Evolutionary conservation across 2,113 vertebrate species (phyloP).

Genomic region (Puma concolor): DNA sequence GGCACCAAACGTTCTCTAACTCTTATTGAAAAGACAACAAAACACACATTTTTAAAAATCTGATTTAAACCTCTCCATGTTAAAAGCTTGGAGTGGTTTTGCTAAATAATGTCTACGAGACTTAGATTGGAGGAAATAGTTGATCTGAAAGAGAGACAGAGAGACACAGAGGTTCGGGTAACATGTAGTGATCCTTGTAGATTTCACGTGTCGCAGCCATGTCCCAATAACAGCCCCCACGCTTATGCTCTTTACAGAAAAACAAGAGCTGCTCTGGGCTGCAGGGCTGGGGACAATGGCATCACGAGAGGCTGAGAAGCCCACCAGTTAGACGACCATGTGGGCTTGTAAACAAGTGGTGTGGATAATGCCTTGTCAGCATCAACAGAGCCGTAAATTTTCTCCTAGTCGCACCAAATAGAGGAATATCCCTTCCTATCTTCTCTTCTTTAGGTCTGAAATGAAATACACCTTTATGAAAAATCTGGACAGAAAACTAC

Average conservation of each 20-base stretch:
- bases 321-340: neutral
- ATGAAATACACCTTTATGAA: neutral
- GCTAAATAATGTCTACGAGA: neutral
- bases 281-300: accelerated
- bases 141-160: neutral
- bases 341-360: neutral
- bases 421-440: neutral
- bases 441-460: neutral
- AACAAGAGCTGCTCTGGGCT: neutral
- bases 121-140: neutral
- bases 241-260: neutral
- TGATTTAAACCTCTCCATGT: neutral
- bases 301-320: neutral
- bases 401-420: neutral
- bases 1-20: neutral
- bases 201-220: neutral
- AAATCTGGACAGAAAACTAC: neutral
- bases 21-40: neutral
- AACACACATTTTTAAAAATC: neutral
- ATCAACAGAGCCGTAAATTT: neutral
- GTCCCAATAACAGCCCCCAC: neutral
- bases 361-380: neutral
- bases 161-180: neutral
- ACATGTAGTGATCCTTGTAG: neutral
- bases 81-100: neutral